Base-by-base conservation (phyloP, 2,113 vertebrate species). In the Upupa epops region DNA sequence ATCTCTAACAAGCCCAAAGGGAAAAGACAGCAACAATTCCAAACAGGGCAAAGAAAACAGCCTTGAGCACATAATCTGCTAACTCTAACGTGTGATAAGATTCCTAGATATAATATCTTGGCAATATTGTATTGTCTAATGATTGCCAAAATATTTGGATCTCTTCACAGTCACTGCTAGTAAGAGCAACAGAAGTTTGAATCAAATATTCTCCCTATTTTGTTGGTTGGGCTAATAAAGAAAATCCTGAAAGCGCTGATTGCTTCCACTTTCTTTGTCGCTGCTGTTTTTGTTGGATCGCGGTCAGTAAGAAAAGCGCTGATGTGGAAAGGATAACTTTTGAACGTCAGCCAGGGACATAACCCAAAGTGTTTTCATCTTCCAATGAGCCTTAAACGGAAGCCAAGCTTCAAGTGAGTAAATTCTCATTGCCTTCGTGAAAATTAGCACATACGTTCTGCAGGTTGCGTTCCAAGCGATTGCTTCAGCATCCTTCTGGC, bases 361-460 rank as follows among this genome's bases (percentile, higher is more conserved):
- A 75, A 93, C 42, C 51, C 80, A 78, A 86, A 84, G 69, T 86
- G 74, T 86, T 90, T 86, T 84, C 36, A 69, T 87, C 73, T 82
- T 86, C 40, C 80, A 69, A 12, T 63, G 69, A 90, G 22, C 74
- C 55, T 84, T 74, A 86, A 92, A 76, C 32, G 75, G 61, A 88
- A 92, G 81, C 91, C 83, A 90, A 78, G 31, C 68, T 69, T 79
- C 71, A 55, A 73, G 29, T 26, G 66, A 69, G 45, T 83, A 74
- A 72, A 59, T 82, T 86, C 13, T 3, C 31, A 11, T 78, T 84
- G 51, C 55, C 63, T 71, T 86, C 51, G 13, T 80, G 88, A 86
- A 86, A 93, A 79, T 65, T 17, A 84, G 65, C 36, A 17, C 40
- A 9, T 77, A 49, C 8, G 13, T 76, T 68, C 65, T 71, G 26